Percentiles rank a stretch among this genome's conserved stretches.
phyloP scores from a whole-genome alignment of 2,113 vertebrate genomes.

The Protobothrops mucrosquamatus region DNA sequence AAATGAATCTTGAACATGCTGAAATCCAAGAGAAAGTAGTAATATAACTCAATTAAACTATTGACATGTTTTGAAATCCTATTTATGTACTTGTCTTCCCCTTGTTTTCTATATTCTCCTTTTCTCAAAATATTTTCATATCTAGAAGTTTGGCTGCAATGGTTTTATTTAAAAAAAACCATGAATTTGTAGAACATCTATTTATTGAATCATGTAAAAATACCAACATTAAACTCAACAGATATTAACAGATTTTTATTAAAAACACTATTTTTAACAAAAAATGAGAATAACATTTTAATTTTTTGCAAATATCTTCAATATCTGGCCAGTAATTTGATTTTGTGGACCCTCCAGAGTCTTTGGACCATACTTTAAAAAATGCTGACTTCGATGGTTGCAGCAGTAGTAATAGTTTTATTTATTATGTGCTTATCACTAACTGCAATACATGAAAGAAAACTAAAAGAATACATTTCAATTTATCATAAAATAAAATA shows the following conservation, averaged over 20 bases:
- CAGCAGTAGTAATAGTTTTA: neutral
- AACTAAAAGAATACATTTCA: neutral
- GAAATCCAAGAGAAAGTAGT: neutral
- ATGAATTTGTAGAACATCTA: neutral
- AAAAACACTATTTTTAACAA: neutral
- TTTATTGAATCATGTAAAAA: neutral
- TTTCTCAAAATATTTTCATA: neutral
- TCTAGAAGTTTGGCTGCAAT: neutral
- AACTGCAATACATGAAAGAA: neutral
- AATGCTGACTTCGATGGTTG: neutral
- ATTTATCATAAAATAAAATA: neutral
- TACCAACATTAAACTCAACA: neutral
- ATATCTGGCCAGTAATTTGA: neutral
- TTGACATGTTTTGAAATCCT: neutral
- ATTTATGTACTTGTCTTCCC: neutral
- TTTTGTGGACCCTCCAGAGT: neutral
- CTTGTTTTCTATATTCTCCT: neutral
- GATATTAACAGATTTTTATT: neutral
- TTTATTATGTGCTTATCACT: neutral
- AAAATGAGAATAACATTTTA: neutral
- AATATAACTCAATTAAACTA: neutral
- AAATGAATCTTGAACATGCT: neutral
- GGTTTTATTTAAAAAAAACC: too few species aligned
- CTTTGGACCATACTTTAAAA: neutral
- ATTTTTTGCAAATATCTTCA: neutral